Conservation (phyloP, 2,888 invertebrate species). For the Sthenelais limicola region DNA sequence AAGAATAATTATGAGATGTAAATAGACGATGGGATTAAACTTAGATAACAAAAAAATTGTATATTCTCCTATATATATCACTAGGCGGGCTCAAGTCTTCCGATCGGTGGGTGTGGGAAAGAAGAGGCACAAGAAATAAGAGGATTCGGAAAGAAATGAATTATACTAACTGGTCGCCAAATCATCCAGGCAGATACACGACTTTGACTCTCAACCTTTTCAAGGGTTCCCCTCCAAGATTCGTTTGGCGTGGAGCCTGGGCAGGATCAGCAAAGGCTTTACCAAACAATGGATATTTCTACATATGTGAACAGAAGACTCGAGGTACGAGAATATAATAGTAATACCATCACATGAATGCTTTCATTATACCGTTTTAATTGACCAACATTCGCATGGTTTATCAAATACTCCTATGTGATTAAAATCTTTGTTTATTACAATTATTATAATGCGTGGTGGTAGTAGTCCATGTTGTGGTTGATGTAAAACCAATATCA, state of each 20-base stretch:
- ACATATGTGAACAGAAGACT: constrained; percentile 76
- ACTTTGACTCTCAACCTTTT: constrained; percentile 65
- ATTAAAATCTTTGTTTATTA: too few species aligned
- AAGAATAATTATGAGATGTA: too few species aligned
- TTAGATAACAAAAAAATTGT: too few species aligned
- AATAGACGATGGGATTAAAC: neutral
- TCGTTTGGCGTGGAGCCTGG: constrained; percentile 64
- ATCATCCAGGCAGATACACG: constrained; percentile 54
- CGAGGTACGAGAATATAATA: too few species aligned
- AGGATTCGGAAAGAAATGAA: constrained; percentile 50
- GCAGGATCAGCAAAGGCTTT: constrained; percentile 55
- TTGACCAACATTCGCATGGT: too few species aligned
- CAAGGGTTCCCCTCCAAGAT: constrained; percentile 53
- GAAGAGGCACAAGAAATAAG: constrained; percentile 40
- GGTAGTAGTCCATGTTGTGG: too few species aligned
- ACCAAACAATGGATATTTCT: constrained; percentile 65
- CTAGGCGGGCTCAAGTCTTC: constrained; percentile 56
- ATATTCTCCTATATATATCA: too few species aligned
- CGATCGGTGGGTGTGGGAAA: constrained; percentile 48
- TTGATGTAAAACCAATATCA: too few species aligned
- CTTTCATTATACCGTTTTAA: too few species aligned
- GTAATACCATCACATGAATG: too few species aligned
- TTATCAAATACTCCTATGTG: too few species aligned
- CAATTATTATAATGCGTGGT: too few species aligned
- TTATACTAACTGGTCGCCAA: constrained; percentile 58